These are phyloP conservation scores for Latrodectus geometricus DNA, from an alignment of 1,140 invertebrate genomes.

Conservation along the genomic window DNA sequence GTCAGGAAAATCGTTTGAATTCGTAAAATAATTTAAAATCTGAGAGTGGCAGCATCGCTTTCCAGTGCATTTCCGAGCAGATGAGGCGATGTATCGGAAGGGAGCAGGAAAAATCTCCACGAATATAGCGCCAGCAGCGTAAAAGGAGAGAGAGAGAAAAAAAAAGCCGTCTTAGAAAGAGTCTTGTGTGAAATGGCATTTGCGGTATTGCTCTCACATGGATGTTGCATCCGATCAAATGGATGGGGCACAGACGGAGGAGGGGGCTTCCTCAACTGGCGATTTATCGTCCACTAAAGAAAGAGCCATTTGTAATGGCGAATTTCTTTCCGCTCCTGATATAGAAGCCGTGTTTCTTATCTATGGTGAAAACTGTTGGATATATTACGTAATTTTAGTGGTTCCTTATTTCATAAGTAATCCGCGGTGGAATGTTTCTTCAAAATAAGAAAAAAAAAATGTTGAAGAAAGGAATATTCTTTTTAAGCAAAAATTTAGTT, in stretches of 20 bases:
- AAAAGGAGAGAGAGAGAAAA: conserved; percentile 69
- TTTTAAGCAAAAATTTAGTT: no score
- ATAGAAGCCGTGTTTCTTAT: no score
- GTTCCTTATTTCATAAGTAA: no score
- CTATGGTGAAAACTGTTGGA: no score
- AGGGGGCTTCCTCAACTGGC: conserved; percentile 8
- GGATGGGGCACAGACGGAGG: conserved; percentile 48
- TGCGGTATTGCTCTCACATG: conserved; percentile 60
- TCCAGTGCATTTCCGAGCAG: neutral
- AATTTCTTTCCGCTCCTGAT: neutral
- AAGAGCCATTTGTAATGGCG: neutral
- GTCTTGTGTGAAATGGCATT: conserved; percentile 61
- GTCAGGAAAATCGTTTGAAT: neutral
- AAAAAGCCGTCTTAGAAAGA: conserved; percentile 53
- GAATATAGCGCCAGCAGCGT: conserved; percentile 63
- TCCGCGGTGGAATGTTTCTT: no score
- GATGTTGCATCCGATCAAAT: conserved; percentile 62
- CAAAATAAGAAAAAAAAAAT: no score
- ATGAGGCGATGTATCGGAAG: neutral
- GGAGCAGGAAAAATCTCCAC: conserved; percentile 3
- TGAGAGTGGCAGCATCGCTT: neutral
- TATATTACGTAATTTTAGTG: no score
- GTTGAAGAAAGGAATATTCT: no score
- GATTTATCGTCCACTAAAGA: conserved; percentile 7
- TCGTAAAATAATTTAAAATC: neutral